These are phyloP conservation scores for Lateolabrax maculatus DNA, from an alignment of 2,797 vertebrate genomes.

Conservation along the genomic window DNA sequence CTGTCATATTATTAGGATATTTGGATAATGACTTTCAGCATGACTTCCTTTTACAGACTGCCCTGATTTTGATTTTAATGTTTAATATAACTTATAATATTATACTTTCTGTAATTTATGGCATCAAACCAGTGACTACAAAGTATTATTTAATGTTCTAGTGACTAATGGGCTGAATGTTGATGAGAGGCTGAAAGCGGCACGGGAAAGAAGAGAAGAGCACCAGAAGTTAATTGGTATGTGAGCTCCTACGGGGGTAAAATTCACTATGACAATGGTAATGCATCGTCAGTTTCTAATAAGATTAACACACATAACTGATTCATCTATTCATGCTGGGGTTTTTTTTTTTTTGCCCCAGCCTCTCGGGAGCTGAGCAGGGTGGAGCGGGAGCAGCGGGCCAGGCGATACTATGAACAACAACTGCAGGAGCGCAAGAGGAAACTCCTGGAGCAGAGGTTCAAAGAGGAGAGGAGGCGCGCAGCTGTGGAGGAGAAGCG, in stretches of 20 bases:
- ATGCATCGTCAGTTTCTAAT: constrained; percentile 11
- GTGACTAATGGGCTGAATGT: constrained; percentile 84
- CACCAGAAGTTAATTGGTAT: constrained; percentile 91
- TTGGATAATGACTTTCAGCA: background rate
- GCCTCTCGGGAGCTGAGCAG: constrained; percentile 90
- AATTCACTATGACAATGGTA: background rate
- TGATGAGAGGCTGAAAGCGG: constrained; percentile 92
- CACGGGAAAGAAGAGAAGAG: constrained; percentile 91
- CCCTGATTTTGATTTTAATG: background rate
- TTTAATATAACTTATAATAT: background rate
- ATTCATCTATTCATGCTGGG: constrained; percentile 38
- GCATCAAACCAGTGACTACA: background rate
- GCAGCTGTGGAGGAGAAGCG: constrained; percentile 94
- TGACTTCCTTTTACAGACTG: background rate
- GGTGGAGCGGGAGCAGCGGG: constrained; percentile 91
- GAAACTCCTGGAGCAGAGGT: constrained; percentile 91
- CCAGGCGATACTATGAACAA: constrained; percentile 89
- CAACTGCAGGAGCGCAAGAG: constrained; percentile 93
- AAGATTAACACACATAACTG: constrained; percentile 3
- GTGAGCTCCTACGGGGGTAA: constrained; percentile 12
- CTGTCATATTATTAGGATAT: constrained; percentile 1
- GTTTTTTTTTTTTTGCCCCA: constrained; percentile 62
- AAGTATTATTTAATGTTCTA: constrained; percentile 37
- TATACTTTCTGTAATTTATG: background rate
- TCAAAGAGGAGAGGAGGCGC: constrained; percentile 91